Percentiles rank a stretch among this genome's conserved stretches.
Conservation (phyloP, 2,888 invertebrate species). For the Abrostola triplasia region DNA sequence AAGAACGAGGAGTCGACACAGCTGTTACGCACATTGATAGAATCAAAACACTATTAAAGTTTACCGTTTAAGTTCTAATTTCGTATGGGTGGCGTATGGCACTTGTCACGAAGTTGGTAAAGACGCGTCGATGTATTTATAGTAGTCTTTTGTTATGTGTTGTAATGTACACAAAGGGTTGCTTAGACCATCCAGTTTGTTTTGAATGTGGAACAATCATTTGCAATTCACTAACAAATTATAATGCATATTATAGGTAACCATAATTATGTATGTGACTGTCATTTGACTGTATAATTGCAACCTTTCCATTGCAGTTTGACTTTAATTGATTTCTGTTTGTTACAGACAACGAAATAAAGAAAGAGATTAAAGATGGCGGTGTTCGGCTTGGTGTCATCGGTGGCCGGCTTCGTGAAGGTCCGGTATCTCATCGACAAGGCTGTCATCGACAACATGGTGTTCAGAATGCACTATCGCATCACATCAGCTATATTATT, state of each 20-base stretch:
- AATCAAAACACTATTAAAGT: conserved; percentile 78
- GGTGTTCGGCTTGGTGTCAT: conserved; percentile 94
- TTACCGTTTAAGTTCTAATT: conserved; percentile 81
- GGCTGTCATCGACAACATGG: conserved; percentile 96
- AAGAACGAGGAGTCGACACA: conserved; percentile 64
- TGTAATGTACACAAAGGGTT: conserved; percentile 55
- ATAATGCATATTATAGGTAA: background rate
- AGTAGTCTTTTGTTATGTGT: conserved; percentile 67
- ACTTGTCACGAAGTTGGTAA: conserved; percentile 73
- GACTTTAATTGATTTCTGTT: conserved; percentile 40
- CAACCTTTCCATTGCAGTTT: conserved; percentile 8
- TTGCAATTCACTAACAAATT: conserved; percentile 21
- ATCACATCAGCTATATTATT: conserved; percentile 95
- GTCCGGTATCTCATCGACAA: conserved; percentile 96
- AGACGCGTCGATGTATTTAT: conserved; percentile 72
- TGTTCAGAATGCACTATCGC: conserved; percentile 96
- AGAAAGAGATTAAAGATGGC: conserved; percentile 89
- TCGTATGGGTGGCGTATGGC: conserved; percentile 77
- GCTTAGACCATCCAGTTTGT: conserved; percentile 27
- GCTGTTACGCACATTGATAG: conserved; percentile 77
- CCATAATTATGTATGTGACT: background rate
- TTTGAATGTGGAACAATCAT: conserved; percentile 28
- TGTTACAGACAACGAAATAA: conserved; percentile 70
- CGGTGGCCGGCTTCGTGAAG: conserved; percentile 96
- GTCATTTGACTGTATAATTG: conserved; percentile 15